Conservation (phyloP, 2,113 vertebrate genomes). For the Neogale vison region DNA sequence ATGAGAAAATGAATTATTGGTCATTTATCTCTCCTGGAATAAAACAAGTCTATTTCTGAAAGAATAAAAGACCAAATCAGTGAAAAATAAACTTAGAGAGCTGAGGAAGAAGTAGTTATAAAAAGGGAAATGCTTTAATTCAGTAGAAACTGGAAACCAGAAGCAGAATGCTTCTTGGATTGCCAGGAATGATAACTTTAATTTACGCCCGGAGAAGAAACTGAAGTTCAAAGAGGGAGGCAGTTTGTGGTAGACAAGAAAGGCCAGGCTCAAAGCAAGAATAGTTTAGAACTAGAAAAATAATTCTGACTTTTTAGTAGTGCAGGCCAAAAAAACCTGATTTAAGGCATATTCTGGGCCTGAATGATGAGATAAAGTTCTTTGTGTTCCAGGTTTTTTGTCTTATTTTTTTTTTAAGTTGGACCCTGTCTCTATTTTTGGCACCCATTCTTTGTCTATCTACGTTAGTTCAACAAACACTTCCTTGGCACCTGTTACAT, state of each 20-base stretch:
- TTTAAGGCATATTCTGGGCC: background rate
- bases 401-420: slow-evolving; percentile 29
- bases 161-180: background rate
- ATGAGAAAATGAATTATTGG: background rate
- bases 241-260: background rate
- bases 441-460: background rate
- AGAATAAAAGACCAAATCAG: background rate
- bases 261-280: background rate
- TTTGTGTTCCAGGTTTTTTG: background rate
- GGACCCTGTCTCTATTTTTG: background rate
- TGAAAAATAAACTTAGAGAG: background rate
- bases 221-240: background rate
- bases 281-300: slow-evolving; percentile 22
- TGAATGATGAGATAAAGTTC: background rate
- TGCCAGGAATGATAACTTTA: background rate
- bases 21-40: background rate
- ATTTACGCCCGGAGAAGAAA: background rate
- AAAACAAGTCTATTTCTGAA: background rate
- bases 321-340: background rate
- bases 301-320: background rate
- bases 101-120: background rate
- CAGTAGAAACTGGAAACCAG: background rate
- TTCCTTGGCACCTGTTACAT: background rate
- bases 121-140: background rate
- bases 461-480: background rate